Evolutionary conservation across 1,140 invertebrate species (phyloP).

Genomic region (Propsilocerus akamusi): DNA sequence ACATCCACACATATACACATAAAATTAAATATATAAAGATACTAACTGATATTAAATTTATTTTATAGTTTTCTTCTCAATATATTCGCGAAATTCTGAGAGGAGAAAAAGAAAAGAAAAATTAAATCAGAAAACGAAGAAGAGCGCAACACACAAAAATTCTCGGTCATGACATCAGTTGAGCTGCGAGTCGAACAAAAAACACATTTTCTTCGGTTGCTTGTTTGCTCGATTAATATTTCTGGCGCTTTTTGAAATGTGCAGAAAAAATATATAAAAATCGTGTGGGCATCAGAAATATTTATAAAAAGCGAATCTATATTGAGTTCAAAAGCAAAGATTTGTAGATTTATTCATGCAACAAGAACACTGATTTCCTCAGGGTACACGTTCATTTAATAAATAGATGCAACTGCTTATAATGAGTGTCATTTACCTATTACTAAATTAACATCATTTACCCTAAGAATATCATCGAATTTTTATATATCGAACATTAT

Average conservation of each 20-base stretch:
- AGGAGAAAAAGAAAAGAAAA: not conserved
- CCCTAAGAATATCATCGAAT: too few relatives aligned
- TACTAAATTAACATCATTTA: too few relatives aligned
- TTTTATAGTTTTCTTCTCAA: not conserved
- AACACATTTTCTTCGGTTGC: not conserved
- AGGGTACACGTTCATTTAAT: not conserved
- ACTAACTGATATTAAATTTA: not conserved
- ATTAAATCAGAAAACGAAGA: not conserved
- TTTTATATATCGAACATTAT: too few relatives aligned
- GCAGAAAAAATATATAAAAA: not conserved
- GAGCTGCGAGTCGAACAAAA: too few relatives aligned
- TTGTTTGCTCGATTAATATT: not conserved
- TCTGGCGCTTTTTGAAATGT: not conserved
- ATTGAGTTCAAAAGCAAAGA: too few relatives aligned
- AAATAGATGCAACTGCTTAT: not conserved
- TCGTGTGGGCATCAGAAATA: conserved; percentile 1
- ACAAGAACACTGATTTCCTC: not conserved
- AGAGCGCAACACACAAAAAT: not conserved
- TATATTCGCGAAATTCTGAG: not conserved
- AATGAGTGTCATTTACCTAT: not conserved
- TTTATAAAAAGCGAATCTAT: not conserved
- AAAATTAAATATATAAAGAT: not conserved
- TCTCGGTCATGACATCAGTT: not conserved
- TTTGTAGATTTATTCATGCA: not conserved
- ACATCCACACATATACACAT: not conserved